phyloP scores from a whole-genome alignment of 2,888 invertebrate species.

The Enchytraeus crypticus region DNA sequence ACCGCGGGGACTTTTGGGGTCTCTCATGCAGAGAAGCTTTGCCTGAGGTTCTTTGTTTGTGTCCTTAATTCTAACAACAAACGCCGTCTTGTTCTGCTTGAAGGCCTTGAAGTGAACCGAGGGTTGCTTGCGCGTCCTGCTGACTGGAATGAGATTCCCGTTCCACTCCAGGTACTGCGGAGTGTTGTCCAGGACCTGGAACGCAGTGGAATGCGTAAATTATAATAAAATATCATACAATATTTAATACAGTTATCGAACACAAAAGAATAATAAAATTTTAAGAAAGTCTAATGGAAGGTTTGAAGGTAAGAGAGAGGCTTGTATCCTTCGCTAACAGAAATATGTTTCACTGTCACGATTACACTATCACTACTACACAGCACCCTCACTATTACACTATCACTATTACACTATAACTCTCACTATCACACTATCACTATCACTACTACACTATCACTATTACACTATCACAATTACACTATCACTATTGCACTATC shows the following conservation, averaged over 20 bases:
- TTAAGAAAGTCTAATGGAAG: no score
- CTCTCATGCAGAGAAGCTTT: conserved; percentile 90
- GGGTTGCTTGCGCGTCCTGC: conserved; percentile 71
- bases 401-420: neutral
- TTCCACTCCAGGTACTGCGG: conserved; percentile 90
- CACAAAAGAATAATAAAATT: no score
- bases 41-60: conserved; percentile 71
- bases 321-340: neutral
- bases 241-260: no score
- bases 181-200: conserved; percentile 84
- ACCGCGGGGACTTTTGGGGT: conserved; percentile 75
- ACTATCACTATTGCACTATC: no score
- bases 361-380: neutral
- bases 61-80: conserved; percentile 86
- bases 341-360: neutral
- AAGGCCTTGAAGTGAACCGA: conserved; percentile 88
- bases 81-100: conserved; percentile 91
- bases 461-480: no score
- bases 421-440: neutral
- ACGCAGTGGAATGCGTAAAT: neutral
- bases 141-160: conserved; percentile 89
- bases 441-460: no score
- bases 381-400: neutral
- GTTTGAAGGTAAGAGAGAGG: neutral
- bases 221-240: neutral